phyloP scores from a whole-genome alignment of 1,140 invertebrate species.

The Anastrepha obliqua region DNA sequence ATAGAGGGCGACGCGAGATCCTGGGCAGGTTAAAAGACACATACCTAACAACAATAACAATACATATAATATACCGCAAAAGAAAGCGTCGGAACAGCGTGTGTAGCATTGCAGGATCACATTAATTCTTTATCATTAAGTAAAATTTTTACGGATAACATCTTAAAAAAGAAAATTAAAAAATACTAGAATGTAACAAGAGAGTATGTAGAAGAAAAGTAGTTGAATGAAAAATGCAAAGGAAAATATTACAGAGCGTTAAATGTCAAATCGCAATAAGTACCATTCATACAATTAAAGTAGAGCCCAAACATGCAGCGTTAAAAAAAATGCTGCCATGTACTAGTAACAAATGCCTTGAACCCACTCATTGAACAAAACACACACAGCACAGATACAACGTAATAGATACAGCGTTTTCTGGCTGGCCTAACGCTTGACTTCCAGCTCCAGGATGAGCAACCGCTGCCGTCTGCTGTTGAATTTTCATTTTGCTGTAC shows the following conservation, averaged over 20 bases:
- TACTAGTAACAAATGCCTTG: slow-evolving; percentile 26
- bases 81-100: neutral
- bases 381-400: neutral
- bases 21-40: slow-evolving; percentile 45
- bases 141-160: slow-evolving; percentile 33
- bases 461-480: neutral
- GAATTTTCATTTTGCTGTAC: slow-evolving; percentile 4
- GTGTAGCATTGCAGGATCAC: slow-evolving; percentile 38
- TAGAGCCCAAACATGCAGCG: neutral
- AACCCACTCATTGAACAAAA: neutral
- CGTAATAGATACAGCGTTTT: neutral
- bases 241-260: neutral
- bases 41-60: slow-evolving; percentile 25
- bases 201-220: neutral
- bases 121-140: slow-evolving; percentile 40
- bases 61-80: neutral
- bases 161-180: slow-evolving; percentile 10
- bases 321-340: neutral
- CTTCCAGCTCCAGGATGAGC: neutral
- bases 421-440: neutral
- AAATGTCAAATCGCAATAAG: neutral
- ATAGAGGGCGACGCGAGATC: neutral
- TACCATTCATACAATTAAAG: neutral
- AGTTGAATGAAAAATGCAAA: neutral
- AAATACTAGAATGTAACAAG: neutral